phyloP scores from a whole-genome alignment of 2,797 vertebrate genomes.

The Petrocephalus sullivani region DNA sequence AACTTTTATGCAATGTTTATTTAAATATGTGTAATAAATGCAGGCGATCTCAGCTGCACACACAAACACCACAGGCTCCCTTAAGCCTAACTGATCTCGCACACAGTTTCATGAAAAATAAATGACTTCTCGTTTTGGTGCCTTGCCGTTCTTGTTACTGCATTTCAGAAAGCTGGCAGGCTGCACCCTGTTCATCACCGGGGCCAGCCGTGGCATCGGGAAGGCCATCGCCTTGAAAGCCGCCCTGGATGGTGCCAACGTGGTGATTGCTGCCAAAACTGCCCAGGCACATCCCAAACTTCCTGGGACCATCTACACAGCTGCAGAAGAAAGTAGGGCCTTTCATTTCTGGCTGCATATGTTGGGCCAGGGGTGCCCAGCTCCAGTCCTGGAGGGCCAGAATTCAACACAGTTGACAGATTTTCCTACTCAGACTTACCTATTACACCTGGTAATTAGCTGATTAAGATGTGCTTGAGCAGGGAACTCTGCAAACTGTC shows the following conservation, averaged over 20 bases:
- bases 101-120: background rate
- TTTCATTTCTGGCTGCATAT: background rate
- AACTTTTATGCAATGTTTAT: background rate
- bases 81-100: background rate
- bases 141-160: background rate
- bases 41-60: background rate
- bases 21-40: background rate
- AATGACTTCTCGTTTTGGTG: background rate
- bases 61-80: background rate
- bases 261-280: slow-evolving; percentile 90
- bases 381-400: no score
- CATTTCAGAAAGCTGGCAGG: slow-evolving; percentile 79
- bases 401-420: no score
- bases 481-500: no score
- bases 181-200: slow-evolving; percentile 87
- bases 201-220: slow-evolving; percentile 90
- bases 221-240: slow-evolving; percentile 95
- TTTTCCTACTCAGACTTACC: no score
- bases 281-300: slow-evolving; percentile 79
- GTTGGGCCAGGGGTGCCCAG: background rate
- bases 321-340: slow-evolving; percentile 83
- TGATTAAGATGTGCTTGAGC: no score
- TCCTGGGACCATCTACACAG: slow-evolving; percentile 86
- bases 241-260: slow-evolving; percentile 86
- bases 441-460: no score